phyloP scores from a whole-genome alignment of 2,113 vertebrate genomes.

The Neodontobutis hainanensis region DNA sequence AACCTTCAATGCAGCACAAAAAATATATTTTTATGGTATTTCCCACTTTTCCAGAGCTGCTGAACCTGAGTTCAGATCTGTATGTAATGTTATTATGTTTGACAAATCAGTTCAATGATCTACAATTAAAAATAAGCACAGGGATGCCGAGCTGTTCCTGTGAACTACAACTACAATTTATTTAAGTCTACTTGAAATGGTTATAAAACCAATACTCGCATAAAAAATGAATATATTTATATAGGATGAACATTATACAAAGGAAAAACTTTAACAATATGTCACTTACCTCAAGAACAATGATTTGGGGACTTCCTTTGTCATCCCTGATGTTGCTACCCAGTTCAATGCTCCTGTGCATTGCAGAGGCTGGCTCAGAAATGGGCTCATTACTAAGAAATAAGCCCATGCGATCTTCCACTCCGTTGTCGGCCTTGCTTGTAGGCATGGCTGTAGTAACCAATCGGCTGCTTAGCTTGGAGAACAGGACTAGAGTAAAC shows the following conservation, averaged over 20 bases:
- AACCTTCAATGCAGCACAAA: conserved; percentile 49
- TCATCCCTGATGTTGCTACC: conserved; percentile 72
- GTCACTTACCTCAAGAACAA: conserved; percentile 70
- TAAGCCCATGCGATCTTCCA: conserved; percentile 69
- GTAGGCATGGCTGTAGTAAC: conserved; percentile 77
- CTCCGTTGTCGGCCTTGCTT: conserved; percentile 69
- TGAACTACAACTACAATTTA: neutral
- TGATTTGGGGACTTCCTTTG: conserved; percentile 76
- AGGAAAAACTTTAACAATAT: neutral
- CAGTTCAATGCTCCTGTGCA: conserved; percentile 72
- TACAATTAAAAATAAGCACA: conserved; percentile 44
- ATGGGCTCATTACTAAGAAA: conserved; percentile 68
- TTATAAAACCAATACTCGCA: too few relatives aligned
- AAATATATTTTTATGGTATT: conserved; percentile 61
- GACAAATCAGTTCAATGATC: conserved; percentile 32
- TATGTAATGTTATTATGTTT: conserved; percentile 44
- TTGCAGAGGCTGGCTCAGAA: conserved; percentile 53
- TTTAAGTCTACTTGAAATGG: neutral
- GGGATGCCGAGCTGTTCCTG: conserved; percentile 23
- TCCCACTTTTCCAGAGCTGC: conserved; percentile 59
- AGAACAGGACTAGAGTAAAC: conserved; percentile 82
- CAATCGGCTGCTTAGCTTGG: conserved; percentile 78
- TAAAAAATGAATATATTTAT: too few relatives aligned
- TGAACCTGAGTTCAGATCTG: conserved; percentile 50
- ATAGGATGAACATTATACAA: neutral